Conservation (phyloP, 2,797 vertebrate species). For the Gila robusta region DNA sequence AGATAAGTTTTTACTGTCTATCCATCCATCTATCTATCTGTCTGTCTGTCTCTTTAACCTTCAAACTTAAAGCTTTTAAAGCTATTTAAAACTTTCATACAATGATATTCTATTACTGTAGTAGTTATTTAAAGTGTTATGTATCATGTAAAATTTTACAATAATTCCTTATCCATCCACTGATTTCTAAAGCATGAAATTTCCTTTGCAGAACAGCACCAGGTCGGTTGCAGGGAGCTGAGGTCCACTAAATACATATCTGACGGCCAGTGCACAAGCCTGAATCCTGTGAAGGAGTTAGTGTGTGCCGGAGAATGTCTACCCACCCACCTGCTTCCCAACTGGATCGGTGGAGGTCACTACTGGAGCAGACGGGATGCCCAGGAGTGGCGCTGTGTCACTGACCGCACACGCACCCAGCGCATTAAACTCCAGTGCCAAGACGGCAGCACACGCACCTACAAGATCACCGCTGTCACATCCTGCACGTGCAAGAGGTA, state of each 20-base stretch:
- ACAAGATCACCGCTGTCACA: conserved; percentile 92
- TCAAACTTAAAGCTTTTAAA: neutral
- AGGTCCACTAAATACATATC: conserved; percentile 97
- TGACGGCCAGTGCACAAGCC: conserved; percentile 95
- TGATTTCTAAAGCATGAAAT: conserved; percentile 23
- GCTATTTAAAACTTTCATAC: neutral
- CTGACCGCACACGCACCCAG: conserved; percentile 91
- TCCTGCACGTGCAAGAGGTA: conserved; percentile 96
- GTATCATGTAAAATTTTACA: neutral
- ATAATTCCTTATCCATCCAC: neutral
- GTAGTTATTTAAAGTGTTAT: neutral
- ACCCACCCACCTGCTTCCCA: conserved; percentile 90
- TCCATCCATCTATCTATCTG: neutral
- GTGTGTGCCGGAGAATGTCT: conserved; percentile 96
- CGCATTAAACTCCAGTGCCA: conserved; percentile 91
- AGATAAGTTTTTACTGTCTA: too few relatives aligned
- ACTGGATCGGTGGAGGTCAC: conserved; percentile 90
- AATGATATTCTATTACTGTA: neutral
- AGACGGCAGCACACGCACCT: conserved; percentile 91
- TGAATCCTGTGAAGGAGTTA: conserved; percentile 93
- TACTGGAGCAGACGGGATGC: conserved; percentile 90
- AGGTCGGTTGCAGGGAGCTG: conserved; percentile 92
- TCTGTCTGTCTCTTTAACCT: neutral
- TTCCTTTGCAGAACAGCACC: conserved; percentile 81
- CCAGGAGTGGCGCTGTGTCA: conserved; percentile 91